These are phyloP conservation scores for Chaetops frenatus DNA, from an alignment of 2,113 vertebrate genomes.

Conservation along the genomic window DNA sequence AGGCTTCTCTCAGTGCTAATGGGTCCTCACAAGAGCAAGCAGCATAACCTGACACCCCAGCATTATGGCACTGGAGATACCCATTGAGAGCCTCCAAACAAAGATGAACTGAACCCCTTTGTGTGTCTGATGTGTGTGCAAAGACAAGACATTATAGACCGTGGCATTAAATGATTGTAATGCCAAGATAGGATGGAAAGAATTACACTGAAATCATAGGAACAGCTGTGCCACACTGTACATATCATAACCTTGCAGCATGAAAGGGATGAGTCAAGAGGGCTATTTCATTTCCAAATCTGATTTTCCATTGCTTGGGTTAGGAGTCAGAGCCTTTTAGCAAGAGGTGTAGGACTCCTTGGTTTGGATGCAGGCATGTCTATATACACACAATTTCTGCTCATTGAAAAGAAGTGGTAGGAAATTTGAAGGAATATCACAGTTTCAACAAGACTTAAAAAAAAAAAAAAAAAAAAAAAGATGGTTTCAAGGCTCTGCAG, in stretches of 20 bases:
- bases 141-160: neutral
- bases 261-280: neutral
- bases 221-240: neutral
- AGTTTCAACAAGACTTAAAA: neutral
- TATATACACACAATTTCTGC: neutral
- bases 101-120: neutral
- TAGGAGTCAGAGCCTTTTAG: neutral
- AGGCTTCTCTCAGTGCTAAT: neutral
- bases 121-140: neutral
- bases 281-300: neutral
- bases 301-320: constrained; percentile 2
- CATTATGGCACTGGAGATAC: neutral
- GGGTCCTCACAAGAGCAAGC: neutral
- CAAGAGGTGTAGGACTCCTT: neutral
- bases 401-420: neutral
- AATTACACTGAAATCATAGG: neutral
- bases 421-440: neutral
- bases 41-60: neutral
- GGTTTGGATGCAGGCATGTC: neutral
- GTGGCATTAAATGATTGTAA: neutral
- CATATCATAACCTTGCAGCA: neutral
- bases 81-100: neutral
- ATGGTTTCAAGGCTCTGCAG: neutral
- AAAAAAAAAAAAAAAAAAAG: neutral
- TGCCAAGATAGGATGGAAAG: neutral